Percentiles rank a stretch among this genome's conserved stretches.
Conservation (phyloP, 2,888 invertebrate genomes). For the Trissoscelio sp. region DNA sequence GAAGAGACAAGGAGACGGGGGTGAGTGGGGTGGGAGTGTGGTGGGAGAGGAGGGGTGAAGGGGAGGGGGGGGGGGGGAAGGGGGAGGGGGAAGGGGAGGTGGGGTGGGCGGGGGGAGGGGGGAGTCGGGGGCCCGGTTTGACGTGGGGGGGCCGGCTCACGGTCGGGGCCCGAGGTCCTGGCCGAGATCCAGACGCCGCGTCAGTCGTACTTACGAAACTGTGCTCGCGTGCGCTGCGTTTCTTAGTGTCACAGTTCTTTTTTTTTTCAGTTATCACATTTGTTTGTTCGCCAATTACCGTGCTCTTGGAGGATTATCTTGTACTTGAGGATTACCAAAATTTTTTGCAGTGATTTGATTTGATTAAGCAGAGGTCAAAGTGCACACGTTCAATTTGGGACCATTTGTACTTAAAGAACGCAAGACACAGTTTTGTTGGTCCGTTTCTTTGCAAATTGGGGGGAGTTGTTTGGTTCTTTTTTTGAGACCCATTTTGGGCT, state of each 20-base stretch:
- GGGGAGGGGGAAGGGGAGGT: conserved; percentile 1
- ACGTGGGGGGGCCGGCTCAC: conserved; percentile 73
- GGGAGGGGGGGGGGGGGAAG: conserved; percentile 19
- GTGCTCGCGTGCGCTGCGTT: conserved; percentile 67
- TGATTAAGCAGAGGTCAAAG: conserved; percentile 7
- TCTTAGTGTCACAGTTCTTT: conserved; percentile 42
- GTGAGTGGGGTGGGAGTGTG: conserved; percentile 6
- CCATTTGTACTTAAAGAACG: too few species aligned
- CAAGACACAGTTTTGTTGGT: too few species aligned
- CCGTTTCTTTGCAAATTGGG: too few species aligned
- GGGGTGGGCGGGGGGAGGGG: too few species aligned
- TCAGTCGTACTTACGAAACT: conserved; percentile 80
- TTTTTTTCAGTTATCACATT: conserved; percentile 45
- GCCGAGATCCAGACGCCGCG: conserved; percentile 76
- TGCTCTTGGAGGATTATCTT: conserved; percentile 41
- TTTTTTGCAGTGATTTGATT: too few species aligned
- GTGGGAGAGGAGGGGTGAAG: conserved; percentile 14
- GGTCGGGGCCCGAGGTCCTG: conserved; percentile 79
- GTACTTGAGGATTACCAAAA: conserved; percentile 42
- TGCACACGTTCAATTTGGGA: not conserved
- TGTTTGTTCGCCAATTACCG: conserved; percentile 27
- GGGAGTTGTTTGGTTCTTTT: too few species aligned
- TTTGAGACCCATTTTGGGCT: not conserved
- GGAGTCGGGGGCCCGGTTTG: conserved; percentile 67
- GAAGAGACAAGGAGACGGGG: conserved; percentile 11